Evolutionary conservation across 2,888 invertebrate genomes (phyloP).

Genomic region (Acheta domesticus): DNA sequence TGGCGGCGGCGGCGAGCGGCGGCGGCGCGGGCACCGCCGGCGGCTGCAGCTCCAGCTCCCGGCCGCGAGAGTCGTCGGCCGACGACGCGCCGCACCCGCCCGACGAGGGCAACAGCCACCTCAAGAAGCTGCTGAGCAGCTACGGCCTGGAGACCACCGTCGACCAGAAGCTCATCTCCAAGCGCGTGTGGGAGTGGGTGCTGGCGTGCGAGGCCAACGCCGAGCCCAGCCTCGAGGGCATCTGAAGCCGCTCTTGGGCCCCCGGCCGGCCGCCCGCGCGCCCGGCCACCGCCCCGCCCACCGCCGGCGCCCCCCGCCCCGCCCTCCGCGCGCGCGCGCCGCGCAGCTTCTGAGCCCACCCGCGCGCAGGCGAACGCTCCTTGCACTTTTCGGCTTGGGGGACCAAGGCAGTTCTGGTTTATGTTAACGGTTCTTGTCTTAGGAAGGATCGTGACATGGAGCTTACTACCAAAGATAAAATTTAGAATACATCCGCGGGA

Average conservation of each 20-base stretch:
- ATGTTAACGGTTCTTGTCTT: too few relatives aligned
- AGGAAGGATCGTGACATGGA: too few relatives aligned
- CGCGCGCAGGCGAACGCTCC: too few relatives aligned
- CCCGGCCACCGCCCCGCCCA: neutral
- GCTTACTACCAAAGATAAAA: too few relatives aligned
- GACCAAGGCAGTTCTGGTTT: too few relatives aligned
- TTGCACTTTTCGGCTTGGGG: too few relatives aligned
- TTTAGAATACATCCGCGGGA: too few relatives aligned
- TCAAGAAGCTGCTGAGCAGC: conserved; percentile 55
- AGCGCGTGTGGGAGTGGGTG: conserved; percentile 66
- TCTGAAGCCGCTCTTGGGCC: conserved; percentile 21
- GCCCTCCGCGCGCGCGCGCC: neutral
- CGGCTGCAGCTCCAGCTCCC: conserved; percentile 43
- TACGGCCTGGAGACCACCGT: conserved; percentile 63
- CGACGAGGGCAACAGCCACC: conserved; percentile 55
- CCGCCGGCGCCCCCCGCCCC: neutral
- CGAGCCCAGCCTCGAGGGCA: conserved; percentile 19
- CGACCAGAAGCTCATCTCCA: conserved; percentile 59
- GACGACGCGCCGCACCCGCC: conserved; percentile 50
- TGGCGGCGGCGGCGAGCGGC: conserved; percentile 42
- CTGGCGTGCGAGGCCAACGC: conserved; percentile 52
- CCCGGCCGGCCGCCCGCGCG: neutral
- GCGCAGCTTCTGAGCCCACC: neutral
- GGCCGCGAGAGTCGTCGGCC: conserved; percentile 52
- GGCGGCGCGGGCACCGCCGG: conserved; percentile 26